These are phyloP conservation scores for Neopipo cinnamomea DNA, from an alignment of 2,113 vertebrate genomes.

Conservation along the genomic window DNA sequence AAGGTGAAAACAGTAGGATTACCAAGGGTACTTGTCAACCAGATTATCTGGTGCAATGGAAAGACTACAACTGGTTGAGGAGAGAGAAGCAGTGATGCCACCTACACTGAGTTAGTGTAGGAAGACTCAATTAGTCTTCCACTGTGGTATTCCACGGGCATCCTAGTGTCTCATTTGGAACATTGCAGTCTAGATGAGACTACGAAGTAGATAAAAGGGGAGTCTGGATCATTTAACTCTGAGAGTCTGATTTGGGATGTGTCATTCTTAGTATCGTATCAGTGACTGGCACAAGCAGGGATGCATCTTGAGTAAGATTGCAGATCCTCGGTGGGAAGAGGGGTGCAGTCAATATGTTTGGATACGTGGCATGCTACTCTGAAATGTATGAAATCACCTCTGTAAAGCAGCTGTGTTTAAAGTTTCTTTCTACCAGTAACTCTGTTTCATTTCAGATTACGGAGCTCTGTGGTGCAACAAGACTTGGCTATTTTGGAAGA, in stretches of 20 bases:
- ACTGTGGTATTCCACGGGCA: neutral
- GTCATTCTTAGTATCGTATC: neutral
- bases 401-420: neutral
- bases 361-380: neutral
- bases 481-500: conserved; percentile 95
- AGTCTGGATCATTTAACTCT: neutral
- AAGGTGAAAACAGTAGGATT: neutral
- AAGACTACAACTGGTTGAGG: neutral
- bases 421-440: neutral
- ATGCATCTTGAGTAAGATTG: neutral
- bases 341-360: neutral
- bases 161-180: neutral
- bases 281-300: neutral
- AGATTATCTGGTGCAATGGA: neutral
- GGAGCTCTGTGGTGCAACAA: conserved; percentile 94
- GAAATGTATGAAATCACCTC: neutral
- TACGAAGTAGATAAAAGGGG: neutral
- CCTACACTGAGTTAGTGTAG: neutral
- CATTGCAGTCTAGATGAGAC: neutral
- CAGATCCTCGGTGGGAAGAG: rapidly evolving
- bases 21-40: neutral
- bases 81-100: neutral
- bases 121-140: neutral
- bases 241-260: neutral
- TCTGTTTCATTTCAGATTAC: conserved; percentile 83